Base-by-base conservation (phyloP, 2,113 vertebrate species). In the Heterocephalus glaber region DNA sequence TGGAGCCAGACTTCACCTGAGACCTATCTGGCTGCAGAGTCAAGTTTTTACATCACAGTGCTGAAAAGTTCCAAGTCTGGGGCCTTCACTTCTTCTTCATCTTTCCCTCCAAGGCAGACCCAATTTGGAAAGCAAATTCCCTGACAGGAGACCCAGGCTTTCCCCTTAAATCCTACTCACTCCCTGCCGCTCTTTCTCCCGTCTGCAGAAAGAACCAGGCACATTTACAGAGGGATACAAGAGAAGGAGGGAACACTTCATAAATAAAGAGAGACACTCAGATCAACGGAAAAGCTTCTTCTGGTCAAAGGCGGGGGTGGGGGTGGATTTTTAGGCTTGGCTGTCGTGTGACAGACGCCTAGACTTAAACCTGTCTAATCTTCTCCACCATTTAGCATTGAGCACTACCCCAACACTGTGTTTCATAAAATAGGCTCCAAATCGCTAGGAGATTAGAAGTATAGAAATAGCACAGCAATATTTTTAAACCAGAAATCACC, bases 351-450 rank as follows among this genome's bases (percentile, higher is more conserved):
- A 98, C 99, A 99, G 99, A 99, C 98, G 97, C 98, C 97, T 97
- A 98, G 98, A 98, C 98, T 99, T 99, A 99, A 99, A 99, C 98
- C 99, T 99, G 98, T 97, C 98, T 99, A 99, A 99, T 99, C 99
- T 99, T 98, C 98, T 99, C 98, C 98, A 98, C 98, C 98, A 98
- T 99, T 99, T 99, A 98, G 98, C 98, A 98, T 97, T 98, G 98
- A 98, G 98, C 98, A 98, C 98, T 98, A 98, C 98, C 98, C 98
- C 88, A 97, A 98, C 98, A 98, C 99, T 98, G 65, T 96, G 98
- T 98, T 98, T 98, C 98, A 98, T 98, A 98, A 98, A 98, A 99
- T 98, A 95, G 98, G 52, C 98, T 99, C 98, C 98, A 98, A 98
- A 98, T 98, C 96, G 97, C 98, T 11, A 92, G 92, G 98, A 98